Evolutionary conservation across 1,140 invertebrate genomes (phyloP).

Genomic region (Brachionus paranguensis): DNA sequence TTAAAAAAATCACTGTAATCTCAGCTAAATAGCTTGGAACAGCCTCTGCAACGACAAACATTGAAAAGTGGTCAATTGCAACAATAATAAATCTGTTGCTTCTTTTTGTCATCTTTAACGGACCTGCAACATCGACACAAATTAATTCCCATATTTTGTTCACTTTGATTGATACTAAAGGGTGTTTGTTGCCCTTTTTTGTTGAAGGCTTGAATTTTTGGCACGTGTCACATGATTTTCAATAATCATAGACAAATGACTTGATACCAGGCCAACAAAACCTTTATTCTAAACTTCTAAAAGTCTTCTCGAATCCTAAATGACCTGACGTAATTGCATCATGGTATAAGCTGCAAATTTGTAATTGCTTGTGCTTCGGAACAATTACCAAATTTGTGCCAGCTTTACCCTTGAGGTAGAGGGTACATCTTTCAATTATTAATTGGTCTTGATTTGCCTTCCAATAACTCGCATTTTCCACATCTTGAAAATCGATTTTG

Average conservation of each 20-base stretch:
- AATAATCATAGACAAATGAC: not conserved
- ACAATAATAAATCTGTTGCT: constrained; percentile 19
- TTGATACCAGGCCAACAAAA: constrained; percentile 12
- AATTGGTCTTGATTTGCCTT: not conserved
- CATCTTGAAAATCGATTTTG: not conserved
- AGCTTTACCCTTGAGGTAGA: not conserved
- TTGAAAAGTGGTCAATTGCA: constrained; percentile 15
- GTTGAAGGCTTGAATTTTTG: not conserved
- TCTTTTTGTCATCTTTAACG: not conserved
- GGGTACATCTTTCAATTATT: not conserved
- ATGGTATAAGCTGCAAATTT: not conserved
- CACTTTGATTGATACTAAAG: not conserved
- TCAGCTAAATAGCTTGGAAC: not conserved
- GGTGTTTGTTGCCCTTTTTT: not conserved
- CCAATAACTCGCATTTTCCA: not conserved
- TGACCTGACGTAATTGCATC: not conserved
- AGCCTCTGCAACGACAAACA: not conserved
- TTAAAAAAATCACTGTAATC: not conserved
- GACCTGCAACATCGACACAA: constrained; percentile 6
- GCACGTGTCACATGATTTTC: not conserved
- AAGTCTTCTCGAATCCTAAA: constrained; percentile 1
- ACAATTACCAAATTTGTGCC: not conserved
- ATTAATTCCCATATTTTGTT: constrained; percentile 9
- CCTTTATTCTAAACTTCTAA: not conserved
- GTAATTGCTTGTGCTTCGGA: not conserved